Evolutionary conservation across 92 coral and sea anemone species (phyloP).

Genomic region (Palythoa grandiflora): DNA sequence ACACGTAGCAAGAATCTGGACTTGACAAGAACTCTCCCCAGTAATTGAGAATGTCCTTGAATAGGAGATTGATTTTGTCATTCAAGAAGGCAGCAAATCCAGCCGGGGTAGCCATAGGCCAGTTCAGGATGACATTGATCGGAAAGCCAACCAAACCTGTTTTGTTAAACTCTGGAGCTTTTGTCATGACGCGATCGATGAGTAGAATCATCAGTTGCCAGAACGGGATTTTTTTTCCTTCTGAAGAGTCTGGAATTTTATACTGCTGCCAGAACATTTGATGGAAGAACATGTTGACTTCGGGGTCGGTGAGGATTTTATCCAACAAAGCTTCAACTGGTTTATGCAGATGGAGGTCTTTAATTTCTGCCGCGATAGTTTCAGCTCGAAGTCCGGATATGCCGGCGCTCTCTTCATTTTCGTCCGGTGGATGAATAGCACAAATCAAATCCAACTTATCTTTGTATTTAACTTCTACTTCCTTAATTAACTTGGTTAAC

Average conservation of each 20-base stretch:
- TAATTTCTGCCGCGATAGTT: constrained; percentile 9
- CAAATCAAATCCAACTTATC: constrained; percentile 51
- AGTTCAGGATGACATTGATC: constrained; percentile 64
- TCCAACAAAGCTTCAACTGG: constrained; percentile 62
- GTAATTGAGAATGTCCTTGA: constrained; percentile 69
- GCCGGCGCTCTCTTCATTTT: constrained; percentile 50
- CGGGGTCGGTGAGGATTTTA: constrained; percentile 61
- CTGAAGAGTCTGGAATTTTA: constrained; percentile 27
- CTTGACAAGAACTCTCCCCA: constrained; percentile 65
- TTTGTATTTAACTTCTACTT: constrained; percentile 58
- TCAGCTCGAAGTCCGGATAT: constrained; percentile 33
- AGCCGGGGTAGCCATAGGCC: constrained; percentile 79
- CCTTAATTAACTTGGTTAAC: constrained; percentile 59
- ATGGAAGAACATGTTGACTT: constrained; percentile 79
- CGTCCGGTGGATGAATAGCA: constrained; percentile 59
- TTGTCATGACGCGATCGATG: constrained; percentile 68
- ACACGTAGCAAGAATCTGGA: constrained; percentile 52
- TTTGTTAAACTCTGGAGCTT: constrained; percentile 36
- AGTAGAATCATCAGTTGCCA: constrained; percentile 71
- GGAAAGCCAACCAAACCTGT: constrained; percentile 62
- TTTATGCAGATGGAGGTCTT: constrained; percentile 52
- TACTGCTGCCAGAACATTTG: constrained; percentile 80
- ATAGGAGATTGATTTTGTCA: constrained; percentile 69
- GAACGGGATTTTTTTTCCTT: constrained; percentile 51
- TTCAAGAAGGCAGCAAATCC: constrained; percentile 77